Base-by-base conservation (phyloP, 2,113 vertebrate species). In the Odocoileus virginianus region DNA sequence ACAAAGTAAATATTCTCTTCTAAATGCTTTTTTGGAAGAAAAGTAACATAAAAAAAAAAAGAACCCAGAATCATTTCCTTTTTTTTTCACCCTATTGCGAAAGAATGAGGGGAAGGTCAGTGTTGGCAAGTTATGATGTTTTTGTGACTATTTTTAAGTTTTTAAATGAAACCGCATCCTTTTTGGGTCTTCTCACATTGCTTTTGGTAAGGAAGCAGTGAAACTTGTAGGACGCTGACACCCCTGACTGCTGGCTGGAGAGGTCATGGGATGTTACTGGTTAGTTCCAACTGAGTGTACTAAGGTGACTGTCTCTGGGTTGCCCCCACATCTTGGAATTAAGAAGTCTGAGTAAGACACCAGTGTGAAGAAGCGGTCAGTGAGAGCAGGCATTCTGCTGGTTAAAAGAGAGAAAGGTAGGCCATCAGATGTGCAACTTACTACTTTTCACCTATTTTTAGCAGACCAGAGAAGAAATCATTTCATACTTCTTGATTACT, bases 81-180 rank as follows among this genome's bases (percentile, higher is more conserved):
- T 61, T 97, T 97, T 91, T 61, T 97, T 91, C 47, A 90, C 30
- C 8, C 45, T 89, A 5, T 91, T 97, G 89, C 50, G 47, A 67
- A 61, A 97, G 86, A 97, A 89, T 57, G 43, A 95, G 21, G 50
- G 36, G 50, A 87, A 97, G 61, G 86, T 87, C 87, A 84, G 3
- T 87, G 1, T 88, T 98, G 97, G 97, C 96, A 95, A 92, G 33
- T 96, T 87, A 25, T 10, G 27, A 64, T 98, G 95, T 98, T 97
- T 97, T 96, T 94, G 95, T 93, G 97, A 97, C 93, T 97, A 95
- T 95, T 97, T 98, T 95, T 87, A 92, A 97, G 30, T 85, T 96
- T 94, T 87, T 87, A 89, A 88, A 93, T 97, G 94, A 97, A 97
- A 95, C 55, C 9, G 1, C 83, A 97, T 96, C 96, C 50, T 47